Percentiles rank a stretch among this genome's conserved stretches.
Evolutionary conservation across 2,888 invertebrate genomes (phyloP).

Genomic region (Macaria notata): DNA sequence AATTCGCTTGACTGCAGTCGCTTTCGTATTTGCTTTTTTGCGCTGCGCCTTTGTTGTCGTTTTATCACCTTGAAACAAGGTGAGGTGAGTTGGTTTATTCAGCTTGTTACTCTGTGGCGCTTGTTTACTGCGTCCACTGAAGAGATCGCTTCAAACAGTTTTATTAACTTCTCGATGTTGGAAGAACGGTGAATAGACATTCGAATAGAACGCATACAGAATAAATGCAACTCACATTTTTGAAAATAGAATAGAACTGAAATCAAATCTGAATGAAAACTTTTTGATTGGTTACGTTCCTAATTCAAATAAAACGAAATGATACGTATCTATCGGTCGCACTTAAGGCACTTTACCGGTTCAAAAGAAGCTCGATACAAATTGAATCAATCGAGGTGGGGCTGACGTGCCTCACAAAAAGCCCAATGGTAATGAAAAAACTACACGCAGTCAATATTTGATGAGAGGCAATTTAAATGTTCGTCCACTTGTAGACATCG

Average conservation of each 20-base stretch:
- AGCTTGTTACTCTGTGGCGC: conserved; percentile 11
- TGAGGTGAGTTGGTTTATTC: conserved; percentile 15
- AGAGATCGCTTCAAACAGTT: not conserved
- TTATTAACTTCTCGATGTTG: not conserved
- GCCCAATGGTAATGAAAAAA: conserved; percentile 77
- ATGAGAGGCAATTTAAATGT: conserved; percentile 82
- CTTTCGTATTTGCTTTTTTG: conserved; percentile 50
- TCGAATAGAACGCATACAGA: not conserved
- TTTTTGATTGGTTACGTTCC: conserved; percentile 4
- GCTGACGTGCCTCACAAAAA: conserved; percentile 61
- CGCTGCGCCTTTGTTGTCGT: conserved; percentile 27
- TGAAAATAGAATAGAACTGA: not conserved
- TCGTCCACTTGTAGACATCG: conserved; percentile 82
- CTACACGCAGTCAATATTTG: conserved; percentile 81
- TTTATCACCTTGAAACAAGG: conserved; percentile 22
- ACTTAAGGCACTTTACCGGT: conserved; percentile 28
- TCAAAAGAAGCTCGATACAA: conserved; percentile 63
- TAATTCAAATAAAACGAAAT: conserved; percentile 29
- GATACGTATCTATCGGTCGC: conserved; percentile 5
- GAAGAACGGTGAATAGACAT: not conserved
- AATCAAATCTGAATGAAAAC: not conserved
- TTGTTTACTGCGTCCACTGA: conserved; percentile 3
- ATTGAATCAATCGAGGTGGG: conserved; percentile 59
- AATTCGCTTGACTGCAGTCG: conserved; percentile 61
- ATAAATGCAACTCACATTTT: not conserved